Conservation (phyloP, 1,140 invertebrate species). For the Vanessa tameamea region DNA sequence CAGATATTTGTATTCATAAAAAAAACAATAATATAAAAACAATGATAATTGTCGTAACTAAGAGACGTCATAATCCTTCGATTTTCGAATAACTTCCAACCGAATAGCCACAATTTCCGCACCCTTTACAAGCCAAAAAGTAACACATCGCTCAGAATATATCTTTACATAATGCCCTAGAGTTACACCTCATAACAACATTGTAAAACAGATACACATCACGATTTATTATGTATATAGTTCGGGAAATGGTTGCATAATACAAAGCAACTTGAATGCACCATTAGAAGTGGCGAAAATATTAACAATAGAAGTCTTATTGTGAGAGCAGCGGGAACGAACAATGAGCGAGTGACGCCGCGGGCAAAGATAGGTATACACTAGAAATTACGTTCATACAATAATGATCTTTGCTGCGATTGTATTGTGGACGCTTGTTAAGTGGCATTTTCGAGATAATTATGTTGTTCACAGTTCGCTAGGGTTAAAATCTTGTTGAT, state of each 20-base stretch:
- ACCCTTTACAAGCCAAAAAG: neutral
- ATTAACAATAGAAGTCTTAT: slow-evolving; percentile 23
- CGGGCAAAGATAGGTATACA: slow-evolving; percentile 17
- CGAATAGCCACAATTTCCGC: neutral
- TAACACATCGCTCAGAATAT: neutral
- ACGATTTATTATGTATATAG: slow-evolving; percentile 24
- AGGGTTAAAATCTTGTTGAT: neutral
- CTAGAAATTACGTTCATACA: neutral
- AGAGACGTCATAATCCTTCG: no score
- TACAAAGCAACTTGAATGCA: slow-evolving; percentile 20
- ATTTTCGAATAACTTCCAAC: neutral
- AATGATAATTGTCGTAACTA: no score
- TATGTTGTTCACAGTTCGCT: slow-evolving; percentile 4
- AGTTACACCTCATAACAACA: slow-evolving; percentile 20
- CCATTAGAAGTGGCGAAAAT: slow-evolving; percentile 32
- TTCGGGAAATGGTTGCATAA: slow-evolving; percentile 25
- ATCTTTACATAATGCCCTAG: slow-evolving; percentile 18
- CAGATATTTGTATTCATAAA: no score
- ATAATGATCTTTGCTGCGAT: neutral
- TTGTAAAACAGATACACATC: slow-evolving; percentile 11
- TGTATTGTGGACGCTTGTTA: neutral
- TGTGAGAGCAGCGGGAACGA: slow-evolving; percentile 9
- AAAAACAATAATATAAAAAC: no score
- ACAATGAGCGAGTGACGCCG: slow-evolving; percentile 25
- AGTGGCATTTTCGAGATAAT: neutral